Base-by-base conservation (phyloP, 2,113 vertebrate genomes). In the Glaucidium brasilianum region DNA sequence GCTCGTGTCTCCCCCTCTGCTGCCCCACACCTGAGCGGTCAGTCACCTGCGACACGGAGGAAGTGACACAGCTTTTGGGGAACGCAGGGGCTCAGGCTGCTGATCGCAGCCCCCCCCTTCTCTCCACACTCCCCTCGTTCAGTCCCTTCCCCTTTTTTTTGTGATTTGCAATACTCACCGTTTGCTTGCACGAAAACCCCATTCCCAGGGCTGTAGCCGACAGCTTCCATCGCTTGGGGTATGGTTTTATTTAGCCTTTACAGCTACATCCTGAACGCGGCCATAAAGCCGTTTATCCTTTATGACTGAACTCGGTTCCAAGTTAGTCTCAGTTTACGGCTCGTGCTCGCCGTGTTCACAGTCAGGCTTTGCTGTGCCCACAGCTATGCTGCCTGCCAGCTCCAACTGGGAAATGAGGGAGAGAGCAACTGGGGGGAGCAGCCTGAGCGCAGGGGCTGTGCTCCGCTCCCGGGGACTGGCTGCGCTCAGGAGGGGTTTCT, bases 191-290 rank as follows among this genome's bases (percentile, higher is more conserved):
- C 32, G 25, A 34, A 15, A 52, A 21, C 50, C 39, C 6, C 4
- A 11, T 60, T 82, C 91, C 89, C 73, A 10, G 4, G 59, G 83
- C 68, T 12, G 50, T 47, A 88, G 90, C 72, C 63, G 80, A 18
- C 35, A 63, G 68, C 89, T 83, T 66, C 95, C 93, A 41, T 39
- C 29, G 5, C 89, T 55, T 41, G 47, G 34, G 39, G 10, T 37
- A 85, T 67, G 86, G 92, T 90, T 95, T 90, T 93, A 69, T 85
- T 88, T 79, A 62, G 71, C 77, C 74, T 58, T 92, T 94, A 82
- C 77, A 69, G 90, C 91, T 91, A 50, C 77, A 83, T 87, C 93
- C 94, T 94, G 88, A 86, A 74, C 11, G 47, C 8, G 74, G 49
- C 87, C 41, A 27, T 93, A 86, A 93, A 96, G 88, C 34, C 76